These are phyloP conservation scores for Synanthedon vespiformis DNA, from an alignment of 2,888 invertebrate genomes.

Conservation along the genomic window DNA sequence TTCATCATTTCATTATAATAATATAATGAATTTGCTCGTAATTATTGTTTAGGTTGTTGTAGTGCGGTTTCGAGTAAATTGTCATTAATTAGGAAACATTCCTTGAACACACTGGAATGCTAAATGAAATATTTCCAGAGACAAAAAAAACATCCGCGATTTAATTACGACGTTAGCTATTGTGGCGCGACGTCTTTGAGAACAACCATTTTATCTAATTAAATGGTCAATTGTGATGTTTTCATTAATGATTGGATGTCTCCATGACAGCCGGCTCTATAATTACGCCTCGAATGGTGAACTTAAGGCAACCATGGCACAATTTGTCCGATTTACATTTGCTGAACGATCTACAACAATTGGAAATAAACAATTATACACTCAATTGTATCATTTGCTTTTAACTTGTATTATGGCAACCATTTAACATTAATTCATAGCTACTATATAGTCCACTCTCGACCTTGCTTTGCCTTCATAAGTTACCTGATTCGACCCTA, in stretches of 20 bases:
- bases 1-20: not conserved
- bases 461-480: too few species aligned
- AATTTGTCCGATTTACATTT: not conserved
- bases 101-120: not conserved
- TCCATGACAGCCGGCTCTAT: not conserved
- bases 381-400: too few species aligned
- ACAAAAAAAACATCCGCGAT: conserved; percentile 3
- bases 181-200: conserved; percentile 1
- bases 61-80: not conserved
- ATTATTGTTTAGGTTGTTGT: not conserved
- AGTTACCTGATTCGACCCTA: too few species aligned
- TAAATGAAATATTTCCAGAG: not conserved
- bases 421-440: too few species aligned
- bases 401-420: too few species aligned
- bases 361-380: not conserved
- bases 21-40: not conserved
- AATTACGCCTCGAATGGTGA: not conserved
- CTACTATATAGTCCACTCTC: too few species aligned
- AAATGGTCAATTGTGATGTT: conserved; percentile 1
- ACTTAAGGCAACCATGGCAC: not conserved
- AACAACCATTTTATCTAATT: conserved; percentile 3
- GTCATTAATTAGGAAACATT: conserved; percentile 4
- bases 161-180: conserved; percentile 6
- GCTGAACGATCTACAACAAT: not conserved
- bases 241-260: conserved; percentile 1